These are phyloP conservation scores for Phrixothrix hirtus DNA, from an alignment of 2,888 invertebrate genomes.

Conservation along the genomic window DNA sequence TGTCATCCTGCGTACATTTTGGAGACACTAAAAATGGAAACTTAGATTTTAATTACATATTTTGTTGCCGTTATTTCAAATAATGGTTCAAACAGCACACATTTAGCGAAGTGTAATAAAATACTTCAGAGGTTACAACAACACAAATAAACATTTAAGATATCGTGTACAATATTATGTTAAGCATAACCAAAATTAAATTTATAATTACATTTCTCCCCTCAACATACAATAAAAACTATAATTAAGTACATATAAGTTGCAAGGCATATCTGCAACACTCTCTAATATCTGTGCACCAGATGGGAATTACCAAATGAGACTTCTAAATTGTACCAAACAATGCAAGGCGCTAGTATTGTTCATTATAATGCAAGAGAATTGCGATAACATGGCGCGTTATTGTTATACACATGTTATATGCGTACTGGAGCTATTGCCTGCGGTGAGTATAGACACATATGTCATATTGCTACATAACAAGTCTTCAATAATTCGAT, in stretches of 20 bases:
- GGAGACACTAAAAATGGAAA: too few relatives aligned
- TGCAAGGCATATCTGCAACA: slow-evolving; percentile 3
- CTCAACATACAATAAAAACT: not conserved
- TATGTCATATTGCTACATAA: slow-evolving; percentile 37
- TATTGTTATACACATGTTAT: slow-evolving; percentile 34
- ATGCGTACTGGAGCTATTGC: slow-evolving; percentile 27
- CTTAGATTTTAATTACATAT: too few relatives aligned
- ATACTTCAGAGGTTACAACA: too few relatives aligned
- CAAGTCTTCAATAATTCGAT: slow-evolving; percentile 20
- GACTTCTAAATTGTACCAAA: slow-evolving; percentile 38
- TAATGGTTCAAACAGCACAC: too few relatives aligned
- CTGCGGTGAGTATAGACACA: slow-evolving; percentile 39
- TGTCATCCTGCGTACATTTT: too few relatives aligned
- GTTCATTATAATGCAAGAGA: slow-evolving; percentile 31
- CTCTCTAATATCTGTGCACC: slow-evolving; percentile 34
- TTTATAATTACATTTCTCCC: too few relatives aligned
- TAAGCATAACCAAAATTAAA: too few relatives aligned
- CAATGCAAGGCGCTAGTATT: slow-evolving; percentile 23
- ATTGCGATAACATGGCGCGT: slow-evolving; percentile 32
- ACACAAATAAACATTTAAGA: not conserved
- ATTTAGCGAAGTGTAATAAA: too few relatives aligned
- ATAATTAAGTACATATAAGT: too few relatives aligned
- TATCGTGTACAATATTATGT: too few relatives aligned
- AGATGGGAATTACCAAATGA: slow-evolving; percentile 37
- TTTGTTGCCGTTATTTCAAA: too few relatives aligned